Conservation (phyloP, 2,113 vertebrate genomes). For the Callipepla californica region DNA sequence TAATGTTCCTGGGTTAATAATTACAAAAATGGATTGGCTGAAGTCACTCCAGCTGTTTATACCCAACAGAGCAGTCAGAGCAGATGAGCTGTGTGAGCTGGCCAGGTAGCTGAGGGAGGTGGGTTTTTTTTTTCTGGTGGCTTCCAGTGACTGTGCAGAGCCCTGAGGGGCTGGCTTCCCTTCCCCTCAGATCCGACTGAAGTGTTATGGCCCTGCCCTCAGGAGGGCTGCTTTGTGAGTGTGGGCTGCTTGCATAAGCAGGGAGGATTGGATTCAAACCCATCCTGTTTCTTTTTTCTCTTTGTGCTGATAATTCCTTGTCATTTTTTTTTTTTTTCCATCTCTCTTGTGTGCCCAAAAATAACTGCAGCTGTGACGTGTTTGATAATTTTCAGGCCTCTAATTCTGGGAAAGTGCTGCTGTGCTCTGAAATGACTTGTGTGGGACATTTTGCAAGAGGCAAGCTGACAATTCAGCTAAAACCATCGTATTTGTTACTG, state of each 20-base stretch:
- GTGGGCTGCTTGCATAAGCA: accelerated
- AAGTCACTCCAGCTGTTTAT: neutral
- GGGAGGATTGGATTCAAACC: neutral
- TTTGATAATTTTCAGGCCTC: neutral
- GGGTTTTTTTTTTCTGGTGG: neutral
- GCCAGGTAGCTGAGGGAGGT: neutral
- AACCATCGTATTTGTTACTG: neutral
- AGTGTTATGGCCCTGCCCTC: accelerated
- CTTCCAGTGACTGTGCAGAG: neutral
- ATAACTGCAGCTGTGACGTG: neutral
- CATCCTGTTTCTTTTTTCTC: neutral
- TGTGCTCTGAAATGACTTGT: neutral
- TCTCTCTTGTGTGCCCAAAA: neutral
- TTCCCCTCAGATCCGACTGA: neutral
- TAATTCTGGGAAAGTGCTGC: neutral
- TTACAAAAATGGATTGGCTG: neutral
- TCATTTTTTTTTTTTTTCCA: neutral
- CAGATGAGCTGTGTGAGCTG: accelerated
- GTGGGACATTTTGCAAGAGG: neutral
- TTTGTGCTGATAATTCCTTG: neutral
- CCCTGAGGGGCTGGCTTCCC: too few species aligned
- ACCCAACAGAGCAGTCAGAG: neutral
- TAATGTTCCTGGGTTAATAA: neutral
- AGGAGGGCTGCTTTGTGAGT: neutral
- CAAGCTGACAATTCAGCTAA: neutral